Evolutionary conservation across 2,888 invertebrate genomes (phyloP).

Genomic region (Pelosia muscerda): DNA sequence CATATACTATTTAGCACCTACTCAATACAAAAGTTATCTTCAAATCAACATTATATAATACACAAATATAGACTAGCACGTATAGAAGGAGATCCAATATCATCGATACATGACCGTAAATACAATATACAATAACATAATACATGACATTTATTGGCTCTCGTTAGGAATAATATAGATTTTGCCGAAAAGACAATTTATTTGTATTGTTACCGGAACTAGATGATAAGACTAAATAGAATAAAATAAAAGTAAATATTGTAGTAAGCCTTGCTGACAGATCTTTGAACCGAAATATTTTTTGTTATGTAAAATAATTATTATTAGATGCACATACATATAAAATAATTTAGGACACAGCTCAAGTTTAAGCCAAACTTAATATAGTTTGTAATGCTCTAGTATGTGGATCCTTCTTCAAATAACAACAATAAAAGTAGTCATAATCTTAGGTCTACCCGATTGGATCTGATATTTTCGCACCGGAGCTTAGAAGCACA

Average conservation of each 20-base stretch:
- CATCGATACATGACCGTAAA: background rate
- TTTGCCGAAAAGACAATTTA: background rate
- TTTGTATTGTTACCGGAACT: background rate
- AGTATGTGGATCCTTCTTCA: too few relatives aligned
- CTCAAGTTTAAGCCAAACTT: too few relatives aligned
- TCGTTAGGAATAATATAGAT: background rate
- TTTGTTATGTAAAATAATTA: background rate
- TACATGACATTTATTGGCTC: background rate
- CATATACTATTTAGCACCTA: too few relatives aligned
- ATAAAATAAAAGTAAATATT: background rate
- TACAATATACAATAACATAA: slow-evolving; percentile 6
- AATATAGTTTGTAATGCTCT: too few relatives aligned
- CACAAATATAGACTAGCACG: background rate
- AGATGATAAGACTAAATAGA: background rate
- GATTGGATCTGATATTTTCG: too few relatives aligned
- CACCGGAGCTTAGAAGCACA: too few relatives aligned
- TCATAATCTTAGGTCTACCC: too few relatives aligned
- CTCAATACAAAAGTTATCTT: background rate
- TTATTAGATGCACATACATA: background rate
- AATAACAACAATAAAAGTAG: too few relatives aligned
- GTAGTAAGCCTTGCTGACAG: background rate
- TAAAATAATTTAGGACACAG: too few relatives aligned
- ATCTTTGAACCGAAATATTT: background rate
- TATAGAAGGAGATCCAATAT: background rate
- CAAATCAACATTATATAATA: background rate